These are phyloP conservation scores for Physocephala rufipes DNA, from an alignment of 2,888 invertebrate genomes.

Conservation along the genomic window DNA sequence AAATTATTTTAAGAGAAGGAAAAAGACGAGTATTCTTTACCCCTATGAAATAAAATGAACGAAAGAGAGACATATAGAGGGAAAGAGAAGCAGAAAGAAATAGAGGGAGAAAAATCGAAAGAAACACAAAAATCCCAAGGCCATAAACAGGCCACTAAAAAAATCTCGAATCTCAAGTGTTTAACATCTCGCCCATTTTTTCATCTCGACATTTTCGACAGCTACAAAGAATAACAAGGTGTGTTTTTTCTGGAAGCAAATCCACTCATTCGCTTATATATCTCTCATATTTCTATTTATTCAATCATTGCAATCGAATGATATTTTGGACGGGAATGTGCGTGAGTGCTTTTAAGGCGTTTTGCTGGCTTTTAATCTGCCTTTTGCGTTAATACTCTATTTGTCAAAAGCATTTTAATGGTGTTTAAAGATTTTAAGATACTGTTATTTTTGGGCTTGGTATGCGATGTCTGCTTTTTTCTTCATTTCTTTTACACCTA, in stretches of 20 bases:
- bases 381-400: not conserved
- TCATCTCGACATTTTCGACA: slow-evolving; percentile 30
- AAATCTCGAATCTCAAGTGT: slow-evolving; percentile 4
- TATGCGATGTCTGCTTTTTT: too few relatives aligned
- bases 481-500: not conserved
- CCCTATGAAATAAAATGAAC: not conserved
- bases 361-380: not conserved
- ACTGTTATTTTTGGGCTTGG: too few relatives aligned
- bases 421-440: too few relatives aligned
- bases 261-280: too few relatives aligned
- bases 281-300: too few relatives aligned
- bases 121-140: too few relatives aligned
- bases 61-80: not conserved
- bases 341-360: not conserved
- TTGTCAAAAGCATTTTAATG: not conserved
- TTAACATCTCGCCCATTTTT: not conserved
- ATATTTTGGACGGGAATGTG: not conserved
- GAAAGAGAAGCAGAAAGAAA: not conserved
- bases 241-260: too few relatives aligned
- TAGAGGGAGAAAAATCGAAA: not conserved
- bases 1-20: slow-evolving; percentile 21
- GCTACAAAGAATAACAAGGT: slow-evolving; percentile 1
- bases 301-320: too few relatives aligned
- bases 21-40: not conserved
- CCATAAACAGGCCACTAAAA: too few relatives aligned